phyloP scores from a whole-genome alignment of 2,113 vertebrate genomes.

The Myxocyprinus asiaticus region DNA sequence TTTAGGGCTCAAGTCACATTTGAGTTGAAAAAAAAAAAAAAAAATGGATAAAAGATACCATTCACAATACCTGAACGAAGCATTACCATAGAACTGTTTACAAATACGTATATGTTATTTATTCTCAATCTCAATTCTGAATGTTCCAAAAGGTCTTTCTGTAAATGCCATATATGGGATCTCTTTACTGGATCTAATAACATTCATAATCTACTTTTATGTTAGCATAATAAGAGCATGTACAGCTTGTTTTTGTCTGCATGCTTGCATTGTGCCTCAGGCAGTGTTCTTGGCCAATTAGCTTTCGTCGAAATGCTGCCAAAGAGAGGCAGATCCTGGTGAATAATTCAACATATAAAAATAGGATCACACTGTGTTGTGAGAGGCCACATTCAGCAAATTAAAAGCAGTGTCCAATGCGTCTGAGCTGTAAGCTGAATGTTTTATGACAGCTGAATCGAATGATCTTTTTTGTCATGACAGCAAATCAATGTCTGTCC shows the following conservation, averaged over 20 bases:
- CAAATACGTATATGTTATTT: not conserved
- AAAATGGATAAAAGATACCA: too few relatives aligned
- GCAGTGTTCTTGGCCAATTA: not conserved
- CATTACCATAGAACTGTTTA: not conserved
- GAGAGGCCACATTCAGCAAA: not conserved
- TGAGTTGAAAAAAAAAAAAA: not conserved
- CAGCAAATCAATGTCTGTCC: conserved; percentile 3
- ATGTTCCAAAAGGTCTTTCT: not conserved
- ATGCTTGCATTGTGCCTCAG: not conserved
- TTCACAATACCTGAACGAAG: too few relatives aligned
- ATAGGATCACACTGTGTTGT: conserved; percentile 4
- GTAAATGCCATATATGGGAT: too few relatives aligned
- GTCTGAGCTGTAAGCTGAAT: conserved; percentile 32
- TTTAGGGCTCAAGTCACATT: too few relatives aligned
- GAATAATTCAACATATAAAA: conserved; percentile 31
- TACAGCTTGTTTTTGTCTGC: not conserved
- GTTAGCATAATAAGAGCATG: not conserved
- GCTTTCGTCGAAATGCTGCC: too few relatives aligned
- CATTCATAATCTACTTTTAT: not conserved
- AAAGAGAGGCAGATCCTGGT: not conserved
- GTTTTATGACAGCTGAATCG: conserved; percentile 24
- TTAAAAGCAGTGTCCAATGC: conserved; percentile 3
- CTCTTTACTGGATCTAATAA: too few relatives aligned
- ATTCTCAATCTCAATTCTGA: not conserved
- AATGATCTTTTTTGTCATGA: not conserved